A percentile compares a stretch with the other conserved stretches of the same genome.
Evolutionary conservation across 2,888 invertebrate genomes (phyloP).

Genomic region (Troilus luridus): DNA sequence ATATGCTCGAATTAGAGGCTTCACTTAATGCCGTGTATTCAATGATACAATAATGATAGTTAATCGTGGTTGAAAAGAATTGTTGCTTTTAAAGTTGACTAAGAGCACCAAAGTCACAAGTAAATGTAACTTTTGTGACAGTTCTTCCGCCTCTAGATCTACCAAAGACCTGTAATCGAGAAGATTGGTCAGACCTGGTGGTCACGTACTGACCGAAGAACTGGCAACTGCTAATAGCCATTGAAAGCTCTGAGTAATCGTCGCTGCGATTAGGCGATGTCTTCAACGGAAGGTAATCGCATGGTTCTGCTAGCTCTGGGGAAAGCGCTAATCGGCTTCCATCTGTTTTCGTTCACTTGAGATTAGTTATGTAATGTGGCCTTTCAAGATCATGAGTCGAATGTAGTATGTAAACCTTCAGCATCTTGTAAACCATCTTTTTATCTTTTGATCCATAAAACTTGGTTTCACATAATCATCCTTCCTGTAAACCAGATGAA

Average conservation of each 20-base stretch:
- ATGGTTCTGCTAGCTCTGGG: not conserved
- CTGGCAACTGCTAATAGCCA: not conserved
- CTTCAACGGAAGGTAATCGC: slow-evolving; percentile 26
- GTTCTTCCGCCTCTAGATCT: not conserved
- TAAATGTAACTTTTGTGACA: not conserved
- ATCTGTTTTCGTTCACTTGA: not conserved
- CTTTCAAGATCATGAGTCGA: not conserved
- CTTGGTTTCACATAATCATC: not conserved
- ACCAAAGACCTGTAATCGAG: not conserved
- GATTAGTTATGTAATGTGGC: not conserved
- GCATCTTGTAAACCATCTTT: not conserved
- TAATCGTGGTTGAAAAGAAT: not conserved
- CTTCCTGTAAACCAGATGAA: not conserved
- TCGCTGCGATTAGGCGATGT: not conserved
- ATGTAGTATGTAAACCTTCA: not conserved
- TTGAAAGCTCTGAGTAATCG: slow-evolving; percentile 5
- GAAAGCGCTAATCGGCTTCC: not conserved
- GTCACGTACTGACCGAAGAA: not conserved
- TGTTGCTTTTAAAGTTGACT: not conserved
- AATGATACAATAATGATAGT: not conserved
- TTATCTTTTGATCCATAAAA: not conserved
- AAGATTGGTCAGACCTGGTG: not conserved
- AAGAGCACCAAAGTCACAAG: not conserved
- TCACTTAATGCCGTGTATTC: not conserved
- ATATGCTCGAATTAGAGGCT: not conserved